Conservation (phyloP, 2,797 vertebrate species). For the Dipus sagitta region DNA sequence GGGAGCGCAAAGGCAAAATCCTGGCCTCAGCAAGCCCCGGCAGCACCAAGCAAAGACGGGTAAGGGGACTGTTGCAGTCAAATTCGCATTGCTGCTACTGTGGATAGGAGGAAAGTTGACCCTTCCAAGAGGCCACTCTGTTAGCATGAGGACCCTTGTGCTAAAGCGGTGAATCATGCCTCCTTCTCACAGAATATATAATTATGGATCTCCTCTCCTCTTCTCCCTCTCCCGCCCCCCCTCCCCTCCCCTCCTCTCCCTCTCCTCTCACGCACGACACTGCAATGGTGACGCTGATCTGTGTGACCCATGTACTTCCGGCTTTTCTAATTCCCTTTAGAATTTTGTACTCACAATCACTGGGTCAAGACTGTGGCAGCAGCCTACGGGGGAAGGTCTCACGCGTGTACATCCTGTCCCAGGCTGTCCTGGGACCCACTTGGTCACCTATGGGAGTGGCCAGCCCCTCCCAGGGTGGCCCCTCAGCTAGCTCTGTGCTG, state of each 20-base stretch:
- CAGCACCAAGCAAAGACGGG: not conserved
- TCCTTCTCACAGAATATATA: not conserved
- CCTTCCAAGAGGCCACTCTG: not conserved
- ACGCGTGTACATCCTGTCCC: not conserved
- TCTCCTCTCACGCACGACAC: not conserved
- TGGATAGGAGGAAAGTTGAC: not conserved
- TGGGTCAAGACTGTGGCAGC: not conserved
- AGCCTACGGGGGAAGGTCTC: not conserved
- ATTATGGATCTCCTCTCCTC: not conserved
- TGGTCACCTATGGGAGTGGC: not conserved
- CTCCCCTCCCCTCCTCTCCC: too few relatives aligned
- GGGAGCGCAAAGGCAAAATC: not conserved
- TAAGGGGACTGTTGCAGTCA: not conserved
- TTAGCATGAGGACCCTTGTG: not conserved
- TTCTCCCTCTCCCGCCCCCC: too few relatives aligned
- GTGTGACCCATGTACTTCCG: not conserved
- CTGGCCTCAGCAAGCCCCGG: too few relatives aligned
- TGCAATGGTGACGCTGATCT: not conserved
- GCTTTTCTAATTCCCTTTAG: not conserved
- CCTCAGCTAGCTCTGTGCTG: not conserved
- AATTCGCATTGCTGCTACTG: too few relatives aligned
- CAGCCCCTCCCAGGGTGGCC: accelerated
- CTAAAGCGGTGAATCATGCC: not conserved
- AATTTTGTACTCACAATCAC: not conserved
- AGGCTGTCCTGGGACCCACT: not conserved